These are phyloP conservation scores for Thymallus thymallus DNA, from an alignment of 2,113 vertebrate species.

Conservation along the genomic window DNA sequence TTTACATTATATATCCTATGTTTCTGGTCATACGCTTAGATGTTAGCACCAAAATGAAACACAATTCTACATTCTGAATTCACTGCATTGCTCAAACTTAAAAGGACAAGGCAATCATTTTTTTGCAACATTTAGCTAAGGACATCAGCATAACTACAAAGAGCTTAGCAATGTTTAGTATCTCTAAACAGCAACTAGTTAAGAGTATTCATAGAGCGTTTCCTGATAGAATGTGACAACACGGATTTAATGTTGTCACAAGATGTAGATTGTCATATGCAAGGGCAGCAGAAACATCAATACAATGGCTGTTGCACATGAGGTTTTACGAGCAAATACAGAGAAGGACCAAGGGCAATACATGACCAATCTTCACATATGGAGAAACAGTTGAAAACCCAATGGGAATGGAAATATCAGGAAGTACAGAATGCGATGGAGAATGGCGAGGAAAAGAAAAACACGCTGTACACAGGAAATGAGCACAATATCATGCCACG, in stretches of 20 bases:
- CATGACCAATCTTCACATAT: conserved; percentile 64
- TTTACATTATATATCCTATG: conserved; percentile 7
- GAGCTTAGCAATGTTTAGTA: neutral
- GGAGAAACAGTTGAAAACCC: conserved; percentile 64
- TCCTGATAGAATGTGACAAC: conserved; percentile 25
- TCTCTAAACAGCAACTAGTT: neutral
- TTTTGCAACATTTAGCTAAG: conserved; percentile 18
- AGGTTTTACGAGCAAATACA: conserved; percentile 64
- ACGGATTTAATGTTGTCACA: conserved; percentile 31
- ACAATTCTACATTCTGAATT: neutral
- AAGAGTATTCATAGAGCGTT: neutral
- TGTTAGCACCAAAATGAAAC: neutral
- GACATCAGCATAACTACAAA: conserved; percentile 13
- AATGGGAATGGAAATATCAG: conserved; percentile 65
- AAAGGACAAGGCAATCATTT: neutral
- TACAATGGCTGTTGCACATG: conserved; percentile 68
- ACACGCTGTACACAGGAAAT: conserved; percentile 39
- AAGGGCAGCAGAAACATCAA: conserved; percentile 53
- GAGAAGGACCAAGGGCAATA: conserved; percentile 31
- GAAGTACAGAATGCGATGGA: conserved; percentile 69
- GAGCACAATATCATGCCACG: conserved; percentile 64
- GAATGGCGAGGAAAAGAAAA: conserved; percentile 52
- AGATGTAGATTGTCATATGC: conserved; percentile 41
- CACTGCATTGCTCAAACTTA: neutral
- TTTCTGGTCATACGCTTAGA: conserved; percentile 10